Percentiles rank a stretch among this genome's conserved stretches.
phyloP scores from a whole-genome alignment of 2,797 vertebrate genomes.

The Dermochelys coriacea region DNA sequence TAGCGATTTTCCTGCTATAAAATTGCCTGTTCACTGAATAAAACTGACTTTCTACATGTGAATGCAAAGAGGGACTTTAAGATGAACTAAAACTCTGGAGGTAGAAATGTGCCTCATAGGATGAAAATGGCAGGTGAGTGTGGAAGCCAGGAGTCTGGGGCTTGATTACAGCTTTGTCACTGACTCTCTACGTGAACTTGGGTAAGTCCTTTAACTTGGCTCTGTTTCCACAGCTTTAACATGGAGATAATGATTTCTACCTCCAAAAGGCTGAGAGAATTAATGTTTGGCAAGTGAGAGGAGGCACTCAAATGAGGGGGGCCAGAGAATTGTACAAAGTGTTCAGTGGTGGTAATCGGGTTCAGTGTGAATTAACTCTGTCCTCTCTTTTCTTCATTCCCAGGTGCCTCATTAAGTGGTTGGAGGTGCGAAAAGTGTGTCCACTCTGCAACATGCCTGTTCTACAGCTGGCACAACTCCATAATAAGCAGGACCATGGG shows the following conservation, averaged over 20 bases:
- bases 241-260: neutral
- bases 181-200: neutral
- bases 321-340: neutral
- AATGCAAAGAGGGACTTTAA: neutral
- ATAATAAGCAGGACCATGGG: constrained; percentile 82
- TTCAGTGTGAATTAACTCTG: neutral
- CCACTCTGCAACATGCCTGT: constrained; percentile 99
- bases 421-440: constrained; percentile 99
- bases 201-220: neutral
- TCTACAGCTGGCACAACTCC: constrained; percentile 94
- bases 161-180: neutral
- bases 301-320: too few relatives aligned
- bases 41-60: neutral
- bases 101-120: neutral
- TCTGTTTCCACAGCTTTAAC: neutral
- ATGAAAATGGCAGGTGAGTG: neutral
- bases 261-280: neutral
- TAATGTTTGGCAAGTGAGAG: neutral
- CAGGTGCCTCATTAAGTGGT: constrained; percentile 99
- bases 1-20: neutral
- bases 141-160: neutral
- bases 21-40: neutral
- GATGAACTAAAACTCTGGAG: neutral
- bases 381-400: neutral
- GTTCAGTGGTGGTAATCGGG: too few relatives aligned